Evolutionary conservation across 2,113 vertebrate genomes (phyloP).

Genomic region (Smithornis capensis): DNA sequence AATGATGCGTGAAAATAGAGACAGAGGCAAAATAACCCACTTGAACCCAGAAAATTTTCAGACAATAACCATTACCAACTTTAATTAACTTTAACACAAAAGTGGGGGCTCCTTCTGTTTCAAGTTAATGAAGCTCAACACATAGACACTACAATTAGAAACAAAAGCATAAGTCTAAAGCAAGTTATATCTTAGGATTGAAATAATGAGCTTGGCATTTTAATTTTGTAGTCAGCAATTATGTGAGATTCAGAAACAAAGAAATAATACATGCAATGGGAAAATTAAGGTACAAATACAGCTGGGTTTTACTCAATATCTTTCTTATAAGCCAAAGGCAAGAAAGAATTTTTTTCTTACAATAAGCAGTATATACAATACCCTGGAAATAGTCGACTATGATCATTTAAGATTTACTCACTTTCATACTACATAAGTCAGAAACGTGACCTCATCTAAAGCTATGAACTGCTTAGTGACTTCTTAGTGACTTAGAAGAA

Average conservation of each 20-base stretch:
- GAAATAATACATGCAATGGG: background rate
- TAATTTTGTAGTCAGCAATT: constrained; percentile 35
- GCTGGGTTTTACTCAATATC: background rate
- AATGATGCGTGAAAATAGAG: constrained; percentile 48
- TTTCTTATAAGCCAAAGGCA: background rate
- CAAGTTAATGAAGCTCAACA: constrained; percentile 71
- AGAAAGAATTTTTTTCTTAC: background rate
- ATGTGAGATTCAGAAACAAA: constrained; percentile 46
- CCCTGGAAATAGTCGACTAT: background rate
- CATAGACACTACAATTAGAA: constrained; percentile 63
- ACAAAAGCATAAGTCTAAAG: constrained; percentile 62
- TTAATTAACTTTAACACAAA: constrained; percentile 80
- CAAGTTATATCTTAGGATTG: constrained; percentile 6
- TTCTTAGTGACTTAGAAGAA: no score
- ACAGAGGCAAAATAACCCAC: constrained; percentile 39
- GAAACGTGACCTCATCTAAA: constrained; percentile 34
- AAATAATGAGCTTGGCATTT: constrained; percentile 53
- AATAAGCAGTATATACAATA: background rate
- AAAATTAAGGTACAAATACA: background rate
- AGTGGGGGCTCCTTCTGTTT: constrained; percentile 61
- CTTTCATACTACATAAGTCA: constrained; percentile 18
- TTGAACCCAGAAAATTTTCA: constrained; percentile 57
- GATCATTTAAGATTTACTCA: constrained; percentile 20
- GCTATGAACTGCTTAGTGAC: constrained; percentile 8
- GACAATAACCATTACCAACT: constrained; percentile 75